Evolutionary conservation across 2,797 vertebrate genomes (phyloP), one percentile per base, ranked within the genome.

Genomic region (Muscicapa striata): DNA sequence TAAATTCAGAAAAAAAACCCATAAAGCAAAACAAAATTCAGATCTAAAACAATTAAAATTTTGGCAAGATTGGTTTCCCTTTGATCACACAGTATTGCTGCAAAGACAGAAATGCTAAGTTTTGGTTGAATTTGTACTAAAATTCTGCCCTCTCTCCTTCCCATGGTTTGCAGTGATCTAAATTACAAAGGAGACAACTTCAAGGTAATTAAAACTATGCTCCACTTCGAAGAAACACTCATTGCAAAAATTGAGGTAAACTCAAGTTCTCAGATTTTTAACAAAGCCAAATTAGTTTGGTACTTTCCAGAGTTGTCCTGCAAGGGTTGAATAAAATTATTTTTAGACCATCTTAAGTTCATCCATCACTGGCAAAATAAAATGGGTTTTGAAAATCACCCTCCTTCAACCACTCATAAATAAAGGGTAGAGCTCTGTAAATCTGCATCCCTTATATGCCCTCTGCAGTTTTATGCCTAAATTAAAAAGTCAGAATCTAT

Each of bases 401-500:
- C 57, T 49, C 32, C 61, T 72, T 40, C 68, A 94, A 84, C 45
- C 49, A 63, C 45, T 94, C 84, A 64, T 82, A 96, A 95, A 96
- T 95, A 94, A 93, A 93, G 26, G 8, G 43, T 61, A 86, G 26
- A 80, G 73, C 87, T 81, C 13, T 0, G 10, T 92, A 90, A 81
- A 80, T 92, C 77, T 93, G 41, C 75, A 81, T 94, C n/a, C 62
- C 40, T 80, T 76, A 43, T 68, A 57, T 84, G 85, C 13, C 57
- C 78, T 91, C 72, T 84, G 19, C 46, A 88, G 41, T 86, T 94
- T 93, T 68, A 93, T 87, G 67, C 36, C 40, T 91, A 89, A 96
- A 94, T 93, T 91, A 95, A 96, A 95, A 96, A 96, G 86, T 94
- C 90, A 92, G 64, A 89, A 93, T 90, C 64, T 72, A 95, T 95